Evolutionary conservation across 1,140 invertebrate genomes (phyloP), one percentile per base, ranked within the genome.

Genomic region (Meloidogyne floridensis): DNA sequence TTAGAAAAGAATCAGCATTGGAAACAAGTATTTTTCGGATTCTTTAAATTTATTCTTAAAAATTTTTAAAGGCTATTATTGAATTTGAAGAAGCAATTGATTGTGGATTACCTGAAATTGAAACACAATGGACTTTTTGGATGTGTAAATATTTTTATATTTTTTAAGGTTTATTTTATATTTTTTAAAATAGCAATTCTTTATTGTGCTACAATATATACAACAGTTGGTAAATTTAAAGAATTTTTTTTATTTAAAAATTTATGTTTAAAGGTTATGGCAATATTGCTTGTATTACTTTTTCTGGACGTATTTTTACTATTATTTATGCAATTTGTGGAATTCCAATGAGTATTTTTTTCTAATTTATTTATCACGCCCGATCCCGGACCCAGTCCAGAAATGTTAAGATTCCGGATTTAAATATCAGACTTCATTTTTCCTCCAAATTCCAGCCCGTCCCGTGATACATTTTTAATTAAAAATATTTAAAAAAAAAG

Each of bases 241-340:
- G 20, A 56, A 51, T 20, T 53, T n/a, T 56, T 13, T 9, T 54
- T 10, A 54, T 54, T 59, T 15, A 5, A n/a, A 15, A 15, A 11
- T 13, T 59, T 9, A 20, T 13, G 3, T 10, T 73, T 69, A 81
- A 10, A 81, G 96, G 96, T 65, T 98, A 97, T 91, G 96, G 96
- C 15, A 95, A 98, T 90, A 96, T 98, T 73, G 94, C 95, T 0
- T 95, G 95, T 1, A 96, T 95, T 91, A 98, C 96, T 0, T 93
- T 93, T 84, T 94, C 93, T 90, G 96, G 96, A 20, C 96, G 96
- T 91, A 93, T 97, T 81, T 94, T 95, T 51, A 97, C 96, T 15
- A 97, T 98, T 87, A 94, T 97, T 88, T 98, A 98, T 91, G 96
- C 96, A 59, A 95, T 97, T 87, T 91, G 97, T 83, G 96, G 96